Evolutionary conservation across 1,140 invertebrate genomes (phyloP), one percentile per base, ranked within the genome.

Genomic region (Drosophila mauritiana): DNA sequence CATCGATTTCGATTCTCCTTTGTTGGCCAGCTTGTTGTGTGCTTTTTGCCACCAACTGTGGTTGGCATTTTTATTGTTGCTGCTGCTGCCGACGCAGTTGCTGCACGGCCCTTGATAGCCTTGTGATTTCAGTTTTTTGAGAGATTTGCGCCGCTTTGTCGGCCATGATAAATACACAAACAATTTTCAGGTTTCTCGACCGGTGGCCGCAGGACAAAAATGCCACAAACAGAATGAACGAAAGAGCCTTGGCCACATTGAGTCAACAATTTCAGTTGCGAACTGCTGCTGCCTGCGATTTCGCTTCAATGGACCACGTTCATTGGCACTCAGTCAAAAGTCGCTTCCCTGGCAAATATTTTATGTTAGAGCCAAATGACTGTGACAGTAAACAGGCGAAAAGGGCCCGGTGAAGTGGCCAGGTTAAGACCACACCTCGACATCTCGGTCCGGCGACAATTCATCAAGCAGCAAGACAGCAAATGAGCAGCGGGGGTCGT

Each of bases 101-200:
- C 31, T 62, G 67, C 45, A 55, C 27, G 43, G 63, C 61, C 69
- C 68, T 70, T 73, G 84, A 89, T 89, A 89, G 84, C 84, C 84
- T 89, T 89, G 84, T 89, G 84, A 89, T 78, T 75, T 75, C 59
- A 75, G 45, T 73, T 73, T 73, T 45, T 62, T 58, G 53, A 70
- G 70, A 89, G 84, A 89, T 89, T 89, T 89, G 68, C 64, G 69
- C 64, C 69, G 80, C 84, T 89, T 89, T 89, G 84, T 89, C 84
- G 84, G 84, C 73, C 80, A 84, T 84, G 84, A 89, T 89, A 89
- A 89, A 84, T 84, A 82, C 78, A 80, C 75, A 88, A 83, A 86
- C 75, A 49, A 79, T 86, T 86, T 85, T 88, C 82, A 86, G 83
- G 83, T 82, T 85, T 86, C 75, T 69, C 72, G 61, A 57, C 53